phyloP scores from a whole-genome alignment of 1,140 invertebrate species.

The Drosophila elegans region DNA sequence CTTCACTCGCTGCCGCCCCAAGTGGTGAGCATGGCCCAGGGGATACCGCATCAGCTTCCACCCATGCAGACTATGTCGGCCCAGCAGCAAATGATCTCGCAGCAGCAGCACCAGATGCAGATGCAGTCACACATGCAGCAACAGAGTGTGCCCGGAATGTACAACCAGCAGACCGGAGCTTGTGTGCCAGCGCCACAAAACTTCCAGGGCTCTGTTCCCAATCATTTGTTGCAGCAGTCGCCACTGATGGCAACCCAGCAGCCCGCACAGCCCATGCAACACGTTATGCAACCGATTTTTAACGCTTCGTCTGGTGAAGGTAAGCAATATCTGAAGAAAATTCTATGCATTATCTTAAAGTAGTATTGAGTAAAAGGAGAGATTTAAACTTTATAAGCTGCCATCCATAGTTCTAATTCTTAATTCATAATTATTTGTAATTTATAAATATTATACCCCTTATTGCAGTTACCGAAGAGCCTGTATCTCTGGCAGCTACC shows the following conservation, averaged over 20 bases:
- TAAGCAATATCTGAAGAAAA: constrained; percentile 5
- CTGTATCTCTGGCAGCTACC: constrained; percentile 78
- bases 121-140: constrained; percentile 61
- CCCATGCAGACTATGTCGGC: constrained; percentile 55
- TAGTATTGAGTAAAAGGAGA: too few relatives aligned
- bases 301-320: constrained; percentile 66
- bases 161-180: constrained; percentile 56
- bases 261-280: constrained; percentile 61
- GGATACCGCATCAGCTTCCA: constrained; percentile 51
- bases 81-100: constrained; percentile 58
- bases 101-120: constrained; percentile 64
- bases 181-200: constrained; percentile 31
- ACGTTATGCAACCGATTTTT: constrained; percentile 69
- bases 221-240: constrained; percentile 70
- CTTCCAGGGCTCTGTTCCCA: constrained; percentile 50
- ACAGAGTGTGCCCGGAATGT: constrained; percentile 45
- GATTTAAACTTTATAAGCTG: too few relatives aligned
- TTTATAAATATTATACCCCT: neutral
- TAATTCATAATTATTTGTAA: too few relatives aligned
- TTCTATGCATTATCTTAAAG: too few relatives aligned
- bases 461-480: constrained; percentile 73
- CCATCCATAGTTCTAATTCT: too few relatives aligned
- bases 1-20: constrained; percentile 48
- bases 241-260: constrained; percentile 59
- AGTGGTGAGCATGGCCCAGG: constrained; percentile 43